A percentile compares a stretch with the other conserved stretches of the same genome.
phyloP scores from a whole-genome alignment of 2,113 vertebrate genomes.

The Osmerus mordax region DNA sequence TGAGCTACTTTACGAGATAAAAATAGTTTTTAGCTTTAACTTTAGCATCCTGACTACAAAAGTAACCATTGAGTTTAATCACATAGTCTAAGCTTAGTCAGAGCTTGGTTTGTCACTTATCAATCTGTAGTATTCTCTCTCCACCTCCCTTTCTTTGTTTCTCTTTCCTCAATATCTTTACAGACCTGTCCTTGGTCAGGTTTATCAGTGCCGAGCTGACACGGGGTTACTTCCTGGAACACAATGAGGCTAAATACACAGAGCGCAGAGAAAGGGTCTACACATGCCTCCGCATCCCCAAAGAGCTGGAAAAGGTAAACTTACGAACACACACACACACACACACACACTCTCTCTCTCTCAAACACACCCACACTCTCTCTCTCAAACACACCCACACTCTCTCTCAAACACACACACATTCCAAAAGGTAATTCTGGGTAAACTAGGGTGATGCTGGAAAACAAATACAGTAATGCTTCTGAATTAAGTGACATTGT shows the following conservation, averaged over 20 bases:
- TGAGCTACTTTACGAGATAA: too few species aligned
- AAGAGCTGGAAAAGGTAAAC: conserved; percentile 93
- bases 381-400: not conserved
- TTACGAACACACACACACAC: not conserved
- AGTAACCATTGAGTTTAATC: too few species aligned
- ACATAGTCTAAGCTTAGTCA: too few species aligned
- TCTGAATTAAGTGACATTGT: not conserved
- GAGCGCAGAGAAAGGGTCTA: conserved; percentile 94
- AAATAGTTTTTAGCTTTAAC: too few species aligned
- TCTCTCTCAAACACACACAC: not conserved
- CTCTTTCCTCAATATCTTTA: not conserved
- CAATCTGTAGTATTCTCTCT: conserved; percentile 30
- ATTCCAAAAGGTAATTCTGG: not conserved
- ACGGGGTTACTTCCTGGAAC: conserved; percentile 97
- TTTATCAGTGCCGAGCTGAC: conserved; percentile 95
- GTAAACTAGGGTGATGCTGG: too few species aligned
- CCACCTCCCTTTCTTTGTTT: conserved; percentile 29
- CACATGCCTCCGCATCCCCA: conserved; percentile 94
- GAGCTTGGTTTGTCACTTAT: not conserved
- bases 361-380: not conserved
- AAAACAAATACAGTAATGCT: too few species aligned
- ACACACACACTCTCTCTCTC: not conserved
- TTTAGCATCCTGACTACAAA: too few species aligned
- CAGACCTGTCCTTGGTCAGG: conserved; percentile 89
- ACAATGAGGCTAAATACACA: conserved; percentile 97